A percentile compares a stretch with the other conserved stretches of the same genome.
Conservation (phyloP, 2,888 invertebrate genomes). For the Bimastos eiseni region DNA sequence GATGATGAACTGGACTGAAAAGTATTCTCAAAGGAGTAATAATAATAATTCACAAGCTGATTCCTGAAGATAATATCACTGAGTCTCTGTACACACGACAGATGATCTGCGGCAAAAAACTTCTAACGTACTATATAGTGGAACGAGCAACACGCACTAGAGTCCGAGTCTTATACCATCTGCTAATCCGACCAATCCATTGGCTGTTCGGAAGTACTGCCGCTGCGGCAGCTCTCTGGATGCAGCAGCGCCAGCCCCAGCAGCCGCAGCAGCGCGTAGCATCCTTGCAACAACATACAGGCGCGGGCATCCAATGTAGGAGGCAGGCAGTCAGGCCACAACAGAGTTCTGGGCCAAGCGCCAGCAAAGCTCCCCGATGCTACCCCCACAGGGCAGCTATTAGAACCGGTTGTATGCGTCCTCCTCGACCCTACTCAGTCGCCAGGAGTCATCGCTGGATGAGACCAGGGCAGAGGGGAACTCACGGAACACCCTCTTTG, state of each 20-base stretch:
- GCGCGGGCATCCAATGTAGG: neutral
- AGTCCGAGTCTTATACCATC: neutral
- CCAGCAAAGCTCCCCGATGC: neutral
- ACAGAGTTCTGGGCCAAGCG: neutral
- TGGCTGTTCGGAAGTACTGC: neutral
- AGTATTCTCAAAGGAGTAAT: neutral
- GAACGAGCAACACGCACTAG: neutral
- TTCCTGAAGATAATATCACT: neutral
- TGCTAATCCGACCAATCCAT: neutral
- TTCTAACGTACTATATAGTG: neutral
- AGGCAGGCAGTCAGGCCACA: neutral
- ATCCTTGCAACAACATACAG: neutral
- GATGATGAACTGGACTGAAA: too few relatives aligned
- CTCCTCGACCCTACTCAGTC: neutral
- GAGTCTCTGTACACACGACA: neutral
- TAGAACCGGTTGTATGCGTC: neutral
- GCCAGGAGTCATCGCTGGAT: neutral
- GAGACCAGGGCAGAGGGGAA: neutral
- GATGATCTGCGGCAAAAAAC: neutral
- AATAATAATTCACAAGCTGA: neutral
- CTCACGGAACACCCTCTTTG: neutral
- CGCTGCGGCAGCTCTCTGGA: neutral
- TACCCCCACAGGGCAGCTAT: neutral
- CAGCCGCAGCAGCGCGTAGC: neutral
- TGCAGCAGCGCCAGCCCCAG: neutral